A percentile compares a stretch with the other conserved stretches of the same genome.
Evolutionary conservation across 2,113 vertebrate species (phyloP).

Genomic region (Sceloporus tristichus): DNA sequence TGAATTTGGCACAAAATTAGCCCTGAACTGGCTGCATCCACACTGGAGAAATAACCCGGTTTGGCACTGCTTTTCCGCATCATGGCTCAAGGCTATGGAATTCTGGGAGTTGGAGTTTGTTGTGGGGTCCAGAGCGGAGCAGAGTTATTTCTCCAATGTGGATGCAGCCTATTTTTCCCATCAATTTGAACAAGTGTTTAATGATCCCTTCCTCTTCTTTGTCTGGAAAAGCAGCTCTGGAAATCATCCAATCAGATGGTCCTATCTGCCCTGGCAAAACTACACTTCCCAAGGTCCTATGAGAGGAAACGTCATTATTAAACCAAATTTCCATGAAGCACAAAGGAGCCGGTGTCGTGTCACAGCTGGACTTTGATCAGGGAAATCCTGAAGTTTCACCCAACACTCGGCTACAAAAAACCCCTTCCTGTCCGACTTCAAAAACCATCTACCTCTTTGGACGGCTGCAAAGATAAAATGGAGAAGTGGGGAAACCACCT

Average conservation of each 20-base stretch:
- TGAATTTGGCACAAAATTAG: too few relatives aligned
- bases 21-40: too few relatives aligned
- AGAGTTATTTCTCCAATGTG: too few relatives aligned
- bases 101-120: too few relatives aligned
- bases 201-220: not conserved
- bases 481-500: not conserved
- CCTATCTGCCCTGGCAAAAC: not conserved
- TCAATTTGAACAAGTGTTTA: too few relatives aligned
- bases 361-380: not conserved
- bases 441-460: not conserved
- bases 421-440: not conserved
- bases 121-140: too few relatives aligned
- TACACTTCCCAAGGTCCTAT: not conserved
- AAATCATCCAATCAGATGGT: not conserved
- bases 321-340: too few relatives aligned
- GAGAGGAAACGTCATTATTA: not conserved
- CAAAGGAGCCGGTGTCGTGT: not conserved
- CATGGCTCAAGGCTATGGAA: too few relatives aligned
- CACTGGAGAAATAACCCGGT: too few relatives aligned
- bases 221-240: not conserved
- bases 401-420: not conserved
- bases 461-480: not conserved
- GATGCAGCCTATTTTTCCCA: too few relatives aligned
- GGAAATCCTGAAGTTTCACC: not conserved
- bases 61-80: too few relatives aligned